Base-by-base conservation (phyloP, 2,888 invertebrate genomes). In the Cremastinae sp. region DNA sequence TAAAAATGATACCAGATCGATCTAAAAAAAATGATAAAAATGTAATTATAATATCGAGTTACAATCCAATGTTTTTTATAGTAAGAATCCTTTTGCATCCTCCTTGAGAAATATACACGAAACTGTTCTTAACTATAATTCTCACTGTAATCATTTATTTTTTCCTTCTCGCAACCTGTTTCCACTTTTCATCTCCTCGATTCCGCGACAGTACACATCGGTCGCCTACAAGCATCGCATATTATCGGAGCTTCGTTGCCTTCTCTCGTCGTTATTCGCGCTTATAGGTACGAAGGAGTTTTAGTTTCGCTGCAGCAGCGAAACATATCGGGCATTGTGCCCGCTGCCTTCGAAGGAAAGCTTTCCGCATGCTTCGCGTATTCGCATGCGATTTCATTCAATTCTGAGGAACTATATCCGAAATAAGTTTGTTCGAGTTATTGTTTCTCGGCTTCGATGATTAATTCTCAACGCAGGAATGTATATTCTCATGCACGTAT, bases 321-420 rank as follows among this genome's bases (percentile, higher is more conserved):
- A 47, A 61, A 73, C 53, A 55, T 28, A 73, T 66, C 39, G 53
- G 53, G 61, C 61, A 59, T 73, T 61, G 66, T 66, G n/a, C n/a
- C n/a, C n/a, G n/a, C n/a, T n/a, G n/a, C n/a, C 28, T 28, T 28
- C 28, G 28, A 5, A 5, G 5, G 28, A 28, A 3, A 28, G 28
- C 28, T 28, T 5, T 2, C 28, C 28, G 37, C 59, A 18, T 55
- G 59, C 61, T 61, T 59, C 22, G 55, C 43, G 39, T 12, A 55
- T 45, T 55, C 47, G 47, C 59, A 55, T 16, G 61, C 28, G 35
- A n/a, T n/a, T n/a, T n/a, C n/a, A n/a, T 66, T 73, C 61, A 37
- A 45, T 37, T 43, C 20, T 5, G 28, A 28, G 5, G 2, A 28
- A 28, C 51, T 18, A 22, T n/a, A 22, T 28, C 5, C 12, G 28